Conservation (phyloP, 2,888 invertebrate species). For the Euspilapteryx auroguttella region DNA sequence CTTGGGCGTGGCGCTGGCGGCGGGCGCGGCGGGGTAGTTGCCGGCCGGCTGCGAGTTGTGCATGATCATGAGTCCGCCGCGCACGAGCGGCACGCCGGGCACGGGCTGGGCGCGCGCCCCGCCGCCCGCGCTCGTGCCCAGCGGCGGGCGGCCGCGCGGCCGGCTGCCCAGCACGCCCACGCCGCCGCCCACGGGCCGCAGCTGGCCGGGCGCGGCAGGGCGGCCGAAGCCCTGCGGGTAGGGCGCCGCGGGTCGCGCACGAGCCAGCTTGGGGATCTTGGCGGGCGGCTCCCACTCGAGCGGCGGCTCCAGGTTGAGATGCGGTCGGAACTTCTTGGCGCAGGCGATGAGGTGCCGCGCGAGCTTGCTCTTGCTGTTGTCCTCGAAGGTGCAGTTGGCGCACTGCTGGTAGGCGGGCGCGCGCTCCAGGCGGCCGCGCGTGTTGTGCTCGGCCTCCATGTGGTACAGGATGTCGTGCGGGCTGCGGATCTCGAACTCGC, state of each 20-base stretch:
- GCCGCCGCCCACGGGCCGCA: conserved; percentile 32
- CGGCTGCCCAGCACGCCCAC: conserved; percentile 31
- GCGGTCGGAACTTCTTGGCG: conserved; percentile 88
- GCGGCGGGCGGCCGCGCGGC: conserved; percentile 49
- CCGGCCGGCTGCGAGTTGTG: conserved; percentile 59
- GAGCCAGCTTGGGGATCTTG: conserved; percentile 76
- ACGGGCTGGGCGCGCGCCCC: conserved; percentile 30
- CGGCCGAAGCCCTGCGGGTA: conserved; percentile 52
- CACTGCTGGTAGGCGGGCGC: conserved; percentile 92
- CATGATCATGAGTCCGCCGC: conserved; percentile 70
- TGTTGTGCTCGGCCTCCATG: conserved; percentile 91
- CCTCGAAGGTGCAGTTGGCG: conserved; percentile 93
- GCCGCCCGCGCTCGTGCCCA: conserved; percentile 19
- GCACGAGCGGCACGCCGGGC: conserved; percentile 47
- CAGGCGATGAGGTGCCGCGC: conserved; percentile 89
- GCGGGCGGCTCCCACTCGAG: conserved; percentile 93
- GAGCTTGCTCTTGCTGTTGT: conserved; percentile 90
- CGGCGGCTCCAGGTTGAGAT: conserved; percentile 85
- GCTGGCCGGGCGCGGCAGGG: conserved; percentile 44
- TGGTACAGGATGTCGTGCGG: conserved; percentile 91
- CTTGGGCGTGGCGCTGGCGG: conserved; percentile 73
- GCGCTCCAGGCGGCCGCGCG: conserved; percentile 83
- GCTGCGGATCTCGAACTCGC: conserved; percentile 81
- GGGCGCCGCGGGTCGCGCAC: conserved; percentile 40
- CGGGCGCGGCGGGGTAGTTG: conserved; percentile 39